phyloP scores from a whole-genome alignment of 2,797 vertebrate species.

The Danio kyathit region DNA sequence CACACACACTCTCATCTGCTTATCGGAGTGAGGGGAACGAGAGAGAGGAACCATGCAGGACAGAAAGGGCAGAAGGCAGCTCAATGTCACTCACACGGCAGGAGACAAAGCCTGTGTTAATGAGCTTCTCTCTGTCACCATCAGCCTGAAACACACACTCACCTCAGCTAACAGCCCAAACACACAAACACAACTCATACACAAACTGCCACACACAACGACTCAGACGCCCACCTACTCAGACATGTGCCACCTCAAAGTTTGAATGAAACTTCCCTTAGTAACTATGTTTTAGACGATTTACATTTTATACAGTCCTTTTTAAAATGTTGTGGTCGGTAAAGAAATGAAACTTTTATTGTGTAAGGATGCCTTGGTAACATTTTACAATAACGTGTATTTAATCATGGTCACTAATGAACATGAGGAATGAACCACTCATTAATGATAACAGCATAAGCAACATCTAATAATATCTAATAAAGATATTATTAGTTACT shows the following conservation, averaged over 20 bases:
- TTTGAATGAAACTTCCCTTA: background rate
- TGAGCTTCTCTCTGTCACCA: conserved; percentile 61
- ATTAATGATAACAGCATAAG: no score
- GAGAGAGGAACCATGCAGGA: conserved; percentile 57
- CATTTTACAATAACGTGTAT: no score
- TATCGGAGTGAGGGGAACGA: conserved; percentile 34
- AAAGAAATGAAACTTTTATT: background rate
- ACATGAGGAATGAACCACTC: no score
- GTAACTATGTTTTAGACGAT: background rate
- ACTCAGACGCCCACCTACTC: conserved; percentile 5
- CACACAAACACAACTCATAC: conserved; percentile 23
- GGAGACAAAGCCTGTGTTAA: conserved; percentile 64
- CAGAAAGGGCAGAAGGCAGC: conserved; percentile 54
- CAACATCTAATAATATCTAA: no score
- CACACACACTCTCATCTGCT: conserved; percentile 53
- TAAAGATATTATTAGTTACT: no score
- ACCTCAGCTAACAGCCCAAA: conserved; percentile 20
- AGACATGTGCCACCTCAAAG: background rate
- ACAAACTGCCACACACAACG: background rate
- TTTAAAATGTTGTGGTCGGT: background rate
- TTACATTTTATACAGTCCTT: background rate
- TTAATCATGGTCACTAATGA: no score
- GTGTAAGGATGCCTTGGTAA: no score
- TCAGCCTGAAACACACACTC: conserved; percentile 41
- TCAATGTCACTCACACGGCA: conserved; percentile 62